Percentiles rank a stretch among this genome's conserved stretches.
Evolutionary conservation across 2,797 vertebrate genomes (phyloP).

Genomic region (Cercopithecus neglectus): DNA sequence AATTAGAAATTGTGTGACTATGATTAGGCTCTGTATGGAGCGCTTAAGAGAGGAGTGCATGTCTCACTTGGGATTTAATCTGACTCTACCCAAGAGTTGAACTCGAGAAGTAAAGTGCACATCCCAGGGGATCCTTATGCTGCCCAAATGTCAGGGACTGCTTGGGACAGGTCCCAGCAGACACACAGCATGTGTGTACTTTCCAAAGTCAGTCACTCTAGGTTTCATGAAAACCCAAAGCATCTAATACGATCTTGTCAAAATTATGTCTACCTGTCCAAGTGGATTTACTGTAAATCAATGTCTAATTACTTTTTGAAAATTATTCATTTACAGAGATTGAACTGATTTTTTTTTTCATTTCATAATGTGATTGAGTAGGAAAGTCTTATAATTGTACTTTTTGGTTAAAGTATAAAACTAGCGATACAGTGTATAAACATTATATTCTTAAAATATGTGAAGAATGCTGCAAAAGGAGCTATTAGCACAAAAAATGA

Average conservation of each 20-base stretch:
- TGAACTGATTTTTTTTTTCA: background rate
- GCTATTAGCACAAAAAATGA: background rate
- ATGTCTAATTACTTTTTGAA: background rate
- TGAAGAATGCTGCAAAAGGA: background rate
- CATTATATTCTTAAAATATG: background rate
- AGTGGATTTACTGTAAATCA: background rate
- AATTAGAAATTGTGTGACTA: background rate
- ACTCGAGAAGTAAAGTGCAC: background rate
- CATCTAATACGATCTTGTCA: background rate
- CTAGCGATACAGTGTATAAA: background rate
- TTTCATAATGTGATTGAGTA: background rate
- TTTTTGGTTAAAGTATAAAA: conserved; percentile 25
- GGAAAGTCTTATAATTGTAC: background rate
- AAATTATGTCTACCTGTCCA: background rate
- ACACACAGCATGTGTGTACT: background rate
- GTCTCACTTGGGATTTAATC: background rate
- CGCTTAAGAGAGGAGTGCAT: background rate
- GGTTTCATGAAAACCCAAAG: conserved; percentile 20
- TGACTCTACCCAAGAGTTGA: conserved; percentile 12
- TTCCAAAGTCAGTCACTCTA: conserved; percentile 12
- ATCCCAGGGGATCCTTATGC: background rate
- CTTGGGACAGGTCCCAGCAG: background rate
- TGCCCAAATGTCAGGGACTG: background rate
- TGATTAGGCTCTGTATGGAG: background rate
- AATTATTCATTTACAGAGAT: background rate